These are phyloP conservation scores for Calyptomena viridis DNA, from an alignment of 2,113 vertebrate species.

Conservation along the genomic window DNA sequence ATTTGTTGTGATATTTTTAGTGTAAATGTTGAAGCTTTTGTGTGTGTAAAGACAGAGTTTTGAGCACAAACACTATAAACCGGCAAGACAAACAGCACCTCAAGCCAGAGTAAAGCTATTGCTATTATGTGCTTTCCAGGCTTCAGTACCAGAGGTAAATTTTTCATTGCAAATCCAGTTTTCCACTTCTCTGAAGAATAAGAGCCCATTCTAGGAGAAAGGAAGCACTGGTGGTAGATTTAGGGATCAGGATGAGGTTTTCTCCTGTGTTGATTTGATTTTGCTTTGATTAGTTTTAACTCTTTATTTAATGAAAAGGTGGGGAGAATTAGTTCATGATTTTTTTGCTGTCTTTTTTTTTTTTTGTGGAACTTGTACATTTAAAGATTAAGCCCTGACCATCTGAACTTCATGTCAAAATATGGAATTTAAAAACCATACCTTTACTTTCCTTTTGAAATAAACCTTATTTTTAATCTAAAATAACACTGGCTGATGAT, in stretches of 20 bases:
- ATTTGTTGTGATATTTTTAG: background rate
- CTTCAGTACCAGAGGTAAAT: background rate
- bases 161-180: background rate
- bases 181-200: background rate
- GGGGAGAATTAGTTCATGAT: background rate
- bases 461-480: background rate
- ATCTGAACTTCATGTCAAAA: background rate
- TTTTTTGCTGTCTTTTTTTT: background rate
- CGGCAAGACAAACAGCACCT: background rate
- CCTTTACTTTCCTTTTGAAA: background rate
- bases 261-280: background rate
- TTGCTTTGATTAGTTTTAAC: background rate
- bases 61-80: background rate
- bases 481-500: background rate
- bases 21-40: background rate
- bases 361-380: background rate
- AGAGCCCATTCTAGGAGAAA: background rate
- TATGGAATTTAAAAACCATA: background rate
- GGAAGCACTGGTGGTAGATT: background rate
- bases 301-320: background rate
- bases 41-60: background rate
- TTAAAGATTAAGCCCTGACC: background rate
- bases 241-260: background rate
- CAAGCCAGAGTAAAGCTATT: background rate
- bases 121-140: background rate